phyloP scores from a whole-genome alignment of 2,113 vertebrate species.

The Hassar affinis region DNA sequence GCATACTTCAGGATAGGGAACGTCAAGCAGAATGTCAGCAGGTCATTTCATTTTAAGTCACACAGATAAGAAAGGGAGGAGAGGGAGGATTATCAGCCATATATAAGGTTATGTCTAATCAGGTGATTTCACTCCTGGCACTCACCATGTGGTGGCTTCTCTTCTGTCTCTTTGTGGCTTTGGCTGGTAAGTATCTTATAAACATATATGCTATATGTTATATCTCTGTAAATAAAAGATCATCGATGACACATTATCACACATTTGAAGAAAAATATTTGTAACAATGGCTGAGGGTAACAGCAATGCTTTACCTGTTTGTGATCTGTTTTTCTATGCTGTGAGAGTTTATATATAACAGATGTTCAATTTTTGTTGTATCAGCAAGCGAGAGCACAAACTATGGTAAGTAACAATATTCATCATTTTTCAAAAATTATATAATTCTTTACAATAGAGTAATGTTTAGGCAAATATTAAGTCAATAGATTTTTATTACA shows the following conservation, averaged over 20 bases:
- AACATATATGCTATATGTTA: neutral
- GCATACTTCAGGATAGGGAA: neutral
- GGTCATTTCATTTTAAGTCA: slow-evolving; percentile 15
- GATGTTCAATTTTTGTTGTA: slow-evolving; percentile 15
- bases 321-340: neutral
- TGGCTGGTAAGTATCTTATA: slow-evolving; percentile 64
- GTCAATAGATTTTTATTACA: neutral
- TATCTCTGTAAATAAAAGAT: neutral
- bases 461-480: neutral
- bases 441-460: neutral
- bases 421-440: neutral
- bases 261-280: neutral
- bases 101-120: slow-evolving; percentile 55
- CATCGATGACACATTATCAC: neutral
- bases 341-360: neutral
- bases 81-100: slow-evolving; percentile 41
- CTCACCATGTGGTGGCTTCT: slow-evolving; percentile 64
- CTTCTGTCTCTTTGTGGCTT: slow-evolving; percentile 66
- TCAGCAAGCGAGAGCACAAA: slow-evolving; percentile 64
- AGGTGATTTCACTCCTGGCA: slow-evolving; percentile 39
- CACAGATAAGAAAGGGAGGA: slow-evolving; percentile 30
- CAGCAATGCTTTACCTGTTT: no score
- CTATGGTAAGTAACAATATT: slow-evolving; percentile 68
- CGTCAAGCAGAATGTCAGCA: neutral
- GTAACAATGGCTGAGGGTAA: neutral